Evolutionary conservation across 1,140 invertebrate species (phyloP).

Genomic region (Camponotus floridanus): DNA sequence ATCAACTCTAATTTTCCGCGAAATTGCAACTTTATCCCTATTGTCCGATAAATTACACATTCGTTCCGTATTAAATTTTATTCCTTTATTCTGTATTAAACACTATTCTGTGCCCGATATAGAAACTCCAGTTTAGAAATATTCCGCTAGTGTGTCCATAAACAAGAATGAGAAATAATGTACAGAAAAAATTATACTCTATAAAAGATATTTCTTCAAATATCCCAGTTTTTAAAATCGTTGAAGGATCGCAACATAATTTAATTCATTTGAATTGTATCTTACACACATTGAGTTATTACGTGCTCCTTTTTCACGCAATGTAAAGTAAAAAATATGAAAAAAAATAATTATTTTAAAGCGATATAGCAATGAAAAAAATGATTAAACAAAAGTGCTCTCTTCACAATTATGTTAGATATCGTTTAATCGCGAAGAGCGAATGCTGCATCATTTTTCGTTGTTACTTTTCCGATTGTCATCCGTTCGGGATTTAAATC

Average conservation of each 20-base stretch:
- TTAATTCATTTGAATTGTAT: not conserved
- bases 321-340: too few relatives aligned
- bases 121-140: not conserved
- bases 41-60: not conserved
- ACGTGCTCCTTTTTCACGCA: too few relatives aligned
- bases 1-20: not conserved
- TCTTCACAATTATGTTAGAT: not conserved
- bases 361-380: not conserved
- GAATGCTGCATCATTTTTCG: not conserved
- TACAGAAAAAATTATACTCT: not conserved
- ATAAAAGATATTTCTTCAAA: not conserved
- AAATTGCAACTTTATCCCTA: not conserved
- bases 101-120: too few relatives aligned
- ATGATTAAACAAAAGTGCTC: not conserved
- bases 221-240: constrained; percentile 8
- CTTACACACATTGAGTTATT: not conserved
- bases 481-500: not conserved
- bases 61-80: not conserved
- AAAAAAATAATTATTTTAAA: not conserved
- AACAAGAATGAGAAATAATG: not conserved
- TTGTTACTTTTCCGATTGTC: not conserved
- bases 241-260: not conserved
- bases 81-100: too few relatives aligned
- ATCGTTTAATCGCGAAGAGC: not conserved
- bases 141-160: too few relatives aligned